phyloP scores from a whole-genome alignment of 2,888 invertebrate genomes.

The Apocheima hispidaria region DNA sequence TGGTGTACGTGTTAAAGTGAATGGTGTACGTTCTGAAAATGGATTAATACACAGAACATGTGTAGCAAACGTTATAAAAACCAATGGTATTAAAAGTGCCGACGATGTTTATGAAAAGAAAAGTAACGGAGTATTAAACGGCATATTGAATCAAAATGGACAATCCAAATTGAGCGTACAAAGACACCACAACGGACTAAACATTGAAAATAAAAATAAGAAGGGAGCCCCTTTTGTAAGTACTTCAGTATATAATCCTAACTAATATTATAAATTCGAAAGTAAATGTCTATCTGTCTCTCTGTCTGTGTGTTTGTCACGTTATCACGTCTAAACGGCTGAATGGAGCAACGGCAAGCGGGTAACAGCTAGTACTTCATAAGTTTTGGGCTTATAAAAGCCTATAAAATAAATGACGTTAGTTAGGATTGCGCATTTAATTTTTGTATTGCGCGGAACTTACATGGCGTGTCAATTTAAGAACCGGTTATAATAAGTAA shows the following conservation, averaged over 20 bases:
- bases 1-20: background rate
- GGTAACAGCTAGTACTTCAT: too few relatives aligned
- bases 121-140: background rate
- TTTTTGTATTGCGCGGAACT: too few relatives aligned
- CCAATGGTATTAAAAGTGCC: background rate
- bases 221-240: constrained; percentile 15
- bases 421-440: too few relatives aligned
- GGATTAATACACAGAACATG: constrained; percentile 1
- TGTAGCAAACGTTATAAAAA: background rate
- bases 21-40: background rate
- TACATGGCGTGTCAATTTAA: too few relatives aligned
- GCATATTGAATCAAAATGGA: background rate
- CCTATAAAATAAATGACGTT: too few relatives aligned
- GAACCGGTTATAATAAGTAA: too few relatives aligned
- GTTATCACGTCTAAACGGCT: too few relatives aligned
- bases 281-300: too few relatives aligned
- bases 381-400: too few relatives aligned
- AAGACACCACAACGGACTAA: background rate
- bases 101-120: background rate
- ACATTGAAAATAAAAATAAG: background rate
- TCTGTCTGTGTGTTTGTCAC: too few relatives aligned
- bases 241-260: background rate
- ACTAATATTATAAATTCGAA: too few relatives aligned
- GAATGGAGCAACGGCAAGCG: too few relatives aligned
- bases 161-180: background rate